Evolutionary conservation across 2,888 invertebrate species (phyloP).

Genomic region (Cheilosia vernalis): DNA sequence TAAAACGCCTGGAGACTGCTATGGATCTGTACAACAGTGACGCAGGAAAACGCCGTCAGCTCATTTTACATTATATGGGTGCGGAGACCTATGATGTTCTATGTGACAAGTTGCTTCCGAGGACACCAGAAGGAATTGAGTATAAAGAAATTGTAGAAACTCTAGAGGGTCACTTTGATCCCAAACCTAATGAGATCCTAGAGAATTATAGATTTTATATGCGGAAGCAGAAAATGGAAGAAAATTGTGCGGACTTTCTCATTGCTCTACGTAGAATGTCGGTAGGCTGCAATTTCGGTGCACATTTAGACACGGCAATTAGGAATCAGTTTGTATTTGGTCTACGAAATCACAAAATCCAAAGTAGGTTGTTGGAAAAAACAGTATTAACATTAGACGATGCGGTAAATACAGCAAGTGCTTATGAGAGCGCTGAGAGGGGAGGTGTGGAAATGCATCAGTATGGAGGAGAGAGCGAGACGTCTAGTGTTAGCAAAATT

Average conservation of each 20-base stretch:
- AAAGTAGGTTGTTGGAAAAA: constrained; percentile 53
- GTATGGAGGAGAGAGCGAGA: constrained; percentile 25
- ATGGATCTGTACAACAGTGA: constrained; percentile 33
- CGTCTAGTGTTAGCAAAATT: constrained; percentile 1
- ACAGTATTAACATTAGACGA: constrained; percentile 44
- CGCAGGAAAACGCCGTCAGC: constrained; percentile 23
- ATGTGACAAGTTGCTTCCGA: constrained; percentile 51
- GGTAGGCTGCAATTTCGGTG: constrained; percentile 47
- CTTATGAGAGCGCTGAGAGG: constrained; percentile 61
- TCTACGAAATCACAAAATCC: constrained; percentile 16
- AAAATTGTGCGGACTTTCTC: constrained; percentile 39
- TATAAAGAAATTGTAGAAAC: constrained; percentile 46
- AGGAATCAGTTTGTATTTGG: constrained; percentile 28
- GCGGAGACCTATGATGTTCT: constrained; percentile 36
- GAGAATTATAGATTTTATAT: constrained; percentile 62
- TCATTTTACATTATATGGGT: constrained; percentile 53
- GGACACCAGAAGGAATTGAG: constrained; percentile 28
- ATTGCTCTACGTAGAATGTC: constrained; percentile 40
- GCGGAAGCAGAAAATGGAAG: constrained; percentile 50
- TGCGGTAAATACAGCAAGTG: constrained; percentile 42
- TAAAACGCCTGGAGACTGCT: constrained; percentile 43
- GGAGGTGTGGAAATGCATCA: constrained; percentile 59
- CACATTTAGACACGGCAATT: constrained; percentile 29
- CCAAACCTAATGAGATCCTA: constrained; percentile 26
- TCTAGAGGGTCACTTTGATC: constrained; percentile 38